These are phyloP conservation scores for Aphelocoma californica DNA, from an alignment of 2,797 vertebrate genomes.

Conservation along the genomic window DNA sequence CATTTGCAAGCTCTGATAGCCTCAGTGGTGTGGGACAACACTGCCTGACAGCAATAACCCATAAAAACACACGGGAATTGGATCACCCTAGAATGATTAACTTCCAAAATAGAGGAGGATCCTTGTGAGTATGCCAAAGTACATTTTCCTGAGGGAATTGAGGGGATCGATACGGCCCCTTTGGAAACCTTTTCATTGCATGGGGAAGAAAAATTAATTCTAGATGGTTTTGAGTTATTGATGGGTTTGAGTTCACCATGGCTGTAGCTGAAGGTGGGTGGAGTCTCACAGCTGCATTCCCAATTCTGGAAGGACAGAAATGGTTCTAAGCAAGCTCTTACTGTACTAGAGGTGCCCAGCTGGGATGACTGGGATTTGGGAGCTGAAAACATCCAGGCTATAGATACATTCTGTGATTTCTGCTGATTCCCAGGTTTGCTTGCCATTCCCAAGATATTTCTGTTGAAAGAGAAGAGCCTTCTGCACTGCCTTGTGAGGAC, in stretches of 20 bases:
- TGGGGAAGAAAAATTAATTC: neutral
- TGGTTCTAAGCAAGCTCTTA: neutral
- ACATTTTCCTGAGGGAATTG: neutral
- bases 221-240: neutral
- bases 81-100: neutral
- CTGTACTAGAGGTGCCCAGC: neutral
- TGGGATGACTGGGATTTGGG: neutral
- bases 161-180: neutral
- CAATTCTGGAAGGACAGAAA: neutral
- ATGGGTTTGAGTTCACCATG: neutral
- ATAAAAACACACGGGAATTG: neutral
- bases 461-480: neutral
- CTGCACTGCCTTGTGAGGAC: neutral
- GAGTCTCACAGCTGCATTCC: neutral
- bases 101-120: neutral
- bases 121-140: neutral
- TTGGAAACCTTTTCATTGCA: neutral
- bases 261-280: neutral
- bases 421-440: neutral
- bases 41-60: neutral
- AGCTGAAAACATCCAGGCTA: neutral
- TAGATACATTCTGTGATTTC: neutral
- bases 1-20: conserved; percentile 23
- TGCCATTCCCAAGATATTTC: neutral
- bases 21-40: neutral